Evolutionary conservation across 2,113 vertebrate genomes (phyloP).

Genomic region (Canis aureus): DNA sequence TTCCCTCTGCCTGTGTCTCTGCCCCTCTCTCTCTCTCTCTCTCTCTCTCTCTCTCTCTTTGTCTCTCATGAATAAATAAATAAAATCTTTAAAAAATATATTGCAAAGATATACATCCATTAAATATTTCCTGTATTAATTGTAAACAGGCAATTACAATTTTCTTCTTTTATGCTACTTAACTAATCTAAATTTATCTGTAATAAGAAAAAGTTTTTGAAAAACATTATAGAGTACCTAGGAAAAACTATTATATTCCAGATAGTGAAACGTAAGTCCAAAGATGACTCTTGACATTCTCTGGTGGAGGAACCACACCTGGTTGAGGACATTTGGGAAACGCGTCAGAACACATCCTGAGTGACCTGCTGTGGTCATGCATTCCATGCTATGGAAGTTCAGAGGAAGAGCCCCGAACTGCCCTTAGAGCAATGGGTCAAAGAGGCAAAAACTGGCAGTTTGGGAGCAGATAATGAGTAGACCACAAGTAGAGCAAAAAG

Average conservation of each 20-base stretch:
- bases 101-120: not conserved
- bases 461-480: accelerated
- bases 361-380: no score
- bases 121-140: not conserved
- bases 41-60: accelerated
- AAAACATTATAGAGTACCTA: not conserved
- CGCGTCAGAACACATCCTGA: accelerated
- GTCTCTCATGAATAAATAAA: not conserved
- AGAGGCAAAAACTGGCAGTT: not conserved
- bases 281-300: not conserved
- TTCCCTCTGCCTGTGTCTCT: no score
- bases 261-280: not conserved
- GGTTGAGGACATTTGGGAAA: not conserved
- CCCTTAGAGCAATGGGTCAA: not conserved
- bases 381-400: accelerated
- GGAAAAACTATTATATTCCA: not conserved
- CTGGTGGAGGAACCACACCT: not conserved
- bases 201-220: not conserved
- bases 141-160: not conserved
- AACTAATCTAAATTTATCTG: not conserved
- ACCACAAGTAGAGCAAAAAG: not conserved
- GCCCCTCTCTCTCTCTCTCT: no score
- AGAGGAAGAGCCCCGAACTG: not conserved
- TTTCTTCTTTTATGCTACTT: not conserved
- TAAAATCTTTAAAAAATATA: not conserved